Evolutionary conservation across 2,888 invertebrate species (phyloP), one percentile per base, ranked within the genome.

Genomic region (Apamea epomidion): DNA sequence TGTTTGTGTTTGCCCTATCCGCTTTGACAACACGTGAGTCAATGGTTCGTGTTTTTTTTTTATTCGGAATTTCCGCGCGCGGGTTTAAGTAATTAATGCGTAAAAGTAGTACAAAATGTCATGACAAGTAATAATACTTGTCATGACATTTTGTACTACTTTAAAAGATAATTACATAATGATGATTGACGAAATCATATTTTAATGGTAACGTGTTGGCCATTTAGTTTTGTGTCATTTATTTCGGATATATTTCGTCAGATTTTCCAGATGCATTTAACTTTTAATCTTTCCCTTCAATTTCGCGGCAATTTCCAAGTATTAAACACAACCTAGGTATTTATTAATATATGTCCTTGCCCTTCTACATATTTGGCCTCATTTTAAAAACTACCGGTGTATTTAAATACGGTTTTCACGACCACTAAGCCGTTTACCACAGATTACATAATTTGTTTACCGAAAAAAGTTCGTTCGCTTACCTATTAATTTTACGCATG

Each of bases 1-100:
- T 88, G 87, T 89, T 88, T 89, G 78, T 78, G 75, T 82, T 68
- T 74, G 73, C 37, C 58, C 65, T 67, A 81, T 80, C 48, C 74
- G 76, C 87, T 79, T 82, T 71, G 42, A 51, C 48, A 73, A 67
- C 68, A 45, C 67, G 62, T 74, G 67, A 83, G 42, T 77, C 69
- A 84, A 73, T 70, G 51, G 64, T 54, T 62, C 45, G 69, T n/a
- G 29, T 58, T 68, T 51, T 76, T 70, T 64, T 67, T 62, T 8
- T 4, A 2, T 45, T 5, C 12, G 68, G 69, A 62, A 62, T 71
- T 76, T 76, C 48, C 76, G 73, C 65, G 16, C 21, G 64, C 21
- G 42, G 32, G 75, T 85, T 81, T 72, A n/a, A n/a, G 18, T 14
- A 67, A 71, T 60, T 62, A 16, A n/a, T 67, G 58, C 54, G 45